Percentiles rank a stretch among this genome's conserved stretches.
Conservation (phyloP, 2,797 vertebrate genomes). For the Siniperca undulata region DNA sequence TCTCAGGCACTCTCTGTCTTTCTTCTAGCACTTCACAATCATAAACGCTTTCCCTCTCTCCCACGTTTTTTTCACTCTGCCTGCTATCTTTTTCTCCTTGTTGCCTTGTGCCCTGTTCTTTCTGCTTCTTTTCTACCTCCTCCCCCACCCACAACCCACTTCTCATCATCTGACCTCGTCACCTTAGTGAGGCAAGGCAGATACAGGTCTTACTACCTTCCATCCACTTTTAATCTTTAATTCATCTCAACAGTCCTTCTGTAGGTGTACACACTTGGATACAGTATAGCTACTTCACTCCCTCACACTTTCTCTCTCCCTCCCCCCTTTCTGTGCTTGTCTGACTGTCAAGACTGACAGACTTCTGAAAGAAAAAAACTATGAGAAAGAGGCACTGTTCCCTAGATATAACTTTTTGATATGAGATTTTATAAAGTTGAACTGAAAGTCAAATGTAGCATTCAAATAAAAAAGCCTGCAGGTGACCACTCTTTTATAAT, state of each 20-base stretch:
- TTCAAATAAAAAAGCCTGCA: too few relatives aligned
- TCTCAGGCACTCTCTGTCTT: conserved; percentile 11
- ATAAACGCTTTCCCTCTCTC: conserved; percentile 26
- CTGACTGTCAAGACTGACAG: not conserved
- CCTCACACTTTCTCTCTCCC: not conserved
- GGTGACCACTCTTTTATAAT: not conserved
- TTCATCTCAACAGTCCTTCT: conserved; percentile 22
- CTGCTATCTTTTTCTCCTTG: not conserved
- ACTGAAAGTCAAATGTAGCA: not conserved
- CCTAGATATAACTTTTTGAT: not conserved
- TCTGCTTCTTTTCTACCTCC: not conserved
- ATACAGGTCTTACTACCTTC: conserved; percentile 24
- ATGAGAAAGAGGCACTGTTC: not conserved
- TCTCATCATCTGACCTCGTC: conserved; percentile 29
- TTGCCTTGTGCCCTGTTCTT: conserved; percentile 4
- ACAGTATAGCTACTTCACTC: not conserved
- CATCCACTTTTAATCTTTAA: conserved; percentile 35
- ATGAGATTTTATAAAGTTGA: not conserved
- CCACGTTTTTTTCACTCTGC: conserved; percentile 3
- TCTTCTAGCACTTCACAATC: conserved; percentile 32
- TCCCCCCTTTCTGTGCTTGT: not conserved
- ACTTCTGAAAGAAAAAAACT: not conserved
- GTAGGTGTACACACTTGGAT: conserved; percentile 1
- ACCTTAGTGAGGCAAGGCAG: not conserved
- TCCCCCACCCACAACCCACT: not conserved